Evolutionary conservation across 2,113 vertebrate genomes (phyloP).

Genomic region (Tachuris rubrigastra): DNA sequence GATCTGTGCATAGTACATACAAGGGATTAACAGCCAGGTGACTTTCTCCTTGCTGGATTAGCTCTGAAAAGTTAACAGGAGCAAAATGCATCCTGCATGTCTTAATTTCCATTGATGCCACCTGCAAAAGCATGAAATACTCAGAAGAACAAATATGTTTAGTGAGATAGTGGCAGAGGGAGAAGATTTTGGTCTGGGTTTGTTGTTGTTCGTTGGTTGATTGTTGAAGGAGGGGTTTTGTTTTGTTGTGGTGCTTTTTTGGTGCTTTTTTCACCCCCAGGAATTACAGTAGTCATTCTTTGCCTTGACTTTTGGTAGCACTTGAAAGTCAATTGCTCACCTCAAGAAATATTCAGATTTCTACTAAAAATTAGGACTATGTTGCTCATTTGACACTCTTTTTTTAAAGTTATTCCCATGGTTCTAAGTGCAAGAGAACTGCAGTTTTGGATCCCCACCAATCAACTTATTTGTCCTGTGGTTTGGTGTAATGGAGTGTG

Average conservation of each 20-base stretch:
- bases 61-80: not conserved
- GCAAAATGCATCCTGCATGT: not conserved
- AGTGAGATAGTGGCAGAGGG: not conserved
- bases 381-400: not conserved
- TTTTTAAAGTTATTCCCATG: not conserved
- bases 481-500: not conserved
- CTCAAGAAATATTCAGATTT: not conserved
- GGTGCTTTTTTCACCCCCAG: rapidly evolving
- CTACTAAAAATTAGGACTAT: not conserved
- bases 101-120: not conserved
- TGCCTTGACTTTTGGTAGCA: not conserved
- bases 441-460: not conserved
- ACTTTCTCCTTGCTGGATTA: not conserved
- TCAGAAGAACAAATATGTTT: not conserved
- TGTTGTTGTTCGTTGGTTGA: not conserved
- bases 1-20: not conserved
- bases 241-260: not conserved
- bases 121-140: not conserved
- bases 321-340: not conserved
- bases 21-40: not conserved
- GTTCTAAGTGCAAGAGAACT: not conserved
- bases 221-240: not conserved
- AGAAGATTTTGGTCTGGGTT: not conserved
- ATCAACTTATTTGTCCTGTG: not conserved
- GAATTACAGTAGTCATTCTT: not conserved